Conservation (phyloP, 2,113 vertebrate species). For the Nanger granti region DNA sequence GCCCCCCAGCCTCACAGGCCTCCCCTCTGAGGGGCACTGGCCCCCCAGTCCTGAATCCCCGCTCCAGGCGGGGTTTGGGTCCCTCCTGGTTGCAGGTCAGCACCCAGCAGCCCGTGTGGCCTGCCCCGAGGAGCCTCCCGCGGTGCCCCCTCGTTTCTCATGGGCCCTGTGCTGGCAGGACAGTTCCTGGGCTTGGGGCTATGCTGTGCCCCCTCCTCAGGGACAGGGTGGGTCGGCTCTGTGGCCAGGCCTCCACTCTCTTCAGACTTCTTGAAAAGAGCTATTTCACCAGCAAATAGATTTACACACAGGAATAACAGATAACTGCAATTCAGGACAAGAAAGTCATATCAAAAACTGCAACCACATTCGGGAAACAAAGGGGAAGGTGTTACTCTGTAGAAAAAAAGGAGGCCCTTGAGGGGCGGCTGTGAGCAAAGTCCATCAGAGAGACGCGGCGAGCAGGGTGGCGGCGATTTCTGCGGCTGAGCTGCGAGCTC, state of each 20-base stretch:
- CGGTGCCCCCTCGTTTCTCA: neutral
- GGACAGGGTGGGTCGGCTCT: neutral
- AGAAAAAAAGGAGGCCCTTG: neutral
- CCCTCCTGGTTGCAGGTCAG: accelerated
- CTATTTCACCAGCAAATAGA: neutral
- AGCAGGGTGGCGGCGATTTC: neutral
- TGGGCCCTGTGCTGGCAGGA: neutral
- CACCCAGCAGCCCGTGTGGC: accelerated
- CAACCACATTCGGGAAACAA: neutral
- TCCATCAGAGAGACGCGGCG: neutral
- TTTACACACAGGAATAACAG: neutral
- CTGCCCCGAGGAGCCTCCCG: neutral
- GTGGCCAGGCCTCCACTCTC: neutral
- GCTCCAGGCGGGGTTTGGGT: neutral
- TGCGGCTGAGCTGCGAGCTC: accelerated
- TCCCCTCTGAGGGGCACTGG: accelerated
- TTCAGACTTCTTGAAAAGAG: neutral
- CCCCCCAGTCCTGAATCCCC: neutral
- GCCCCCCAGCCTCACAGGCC: accelerated
- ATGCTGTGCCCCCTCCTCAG: neutral
- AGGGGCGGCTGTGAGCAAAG: neutral
- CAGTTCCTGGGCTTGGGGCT: neutral
- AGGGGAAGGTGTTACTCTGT: neutral
- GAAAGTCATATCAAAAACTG: neutral
- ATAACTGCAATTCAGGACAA: neutral